Evolutionary conservation across 2,888 invertebrate genomes (phyloP), one percentile per base, ranked within the genome.

Genomic region (Cordilura impudica): DNA sequence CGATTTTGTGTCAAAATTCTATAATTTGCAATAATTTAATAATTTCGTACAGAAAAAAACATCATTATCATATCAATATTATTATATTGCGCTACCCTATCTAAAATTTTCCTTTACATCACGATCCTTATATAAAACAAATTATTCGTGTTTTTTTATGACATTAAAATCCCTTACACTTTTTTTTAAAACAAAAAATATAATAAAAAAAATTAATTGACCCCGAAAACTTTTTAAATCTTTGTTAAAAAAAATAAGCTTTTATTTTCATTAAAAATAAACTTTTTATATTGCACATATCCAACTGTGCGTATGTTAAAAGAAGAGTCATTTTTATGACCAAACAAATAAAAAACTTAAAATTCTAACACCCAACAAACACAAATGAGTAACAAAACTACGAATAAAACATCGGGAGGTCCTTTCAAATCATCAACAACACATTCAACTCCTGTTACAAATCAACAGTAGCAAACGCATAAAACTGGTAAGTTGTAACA

Each of bases 301-400:
- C 74, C 74, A 53, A 51, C 74, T 54, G 67, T 47, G 53, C 35
- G 8, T 61, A 35, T 54, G 19, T 67, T 14, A 35, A 74, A 54
- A 23, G 35, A 39, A 31, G 53, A 61, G 47, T 75, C 47, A 61
- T 23, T 69, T 69, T 75, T 75, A 61, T 75, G 35, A 54, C 45
- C 60, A 61, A 69, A n/a, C n/a, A n/a, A n/a, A n/a, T n/a, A n/a
- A n/a, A n/a, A 74, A 61, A 51, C 45, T 43, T 3, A 35, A 66
- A 72, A 56, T n/a, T n/a, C n/a, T n/a, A 19, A 10, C 29, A 19
- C 58, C 12, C 0, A 26, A 43, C 16, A 47, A 56, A n/a, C 54
- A 31, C 51, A 74, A 60, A 31, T 60, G 58, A 73, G 51, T 74
- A 65, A 65, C 35, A 35, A n/a, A 14, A 63, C 8, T 56, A 5